phyloP scores from a whole-genome alignment of 2,113 vertebrate species.

The Syngnathus floridae region DNA sequence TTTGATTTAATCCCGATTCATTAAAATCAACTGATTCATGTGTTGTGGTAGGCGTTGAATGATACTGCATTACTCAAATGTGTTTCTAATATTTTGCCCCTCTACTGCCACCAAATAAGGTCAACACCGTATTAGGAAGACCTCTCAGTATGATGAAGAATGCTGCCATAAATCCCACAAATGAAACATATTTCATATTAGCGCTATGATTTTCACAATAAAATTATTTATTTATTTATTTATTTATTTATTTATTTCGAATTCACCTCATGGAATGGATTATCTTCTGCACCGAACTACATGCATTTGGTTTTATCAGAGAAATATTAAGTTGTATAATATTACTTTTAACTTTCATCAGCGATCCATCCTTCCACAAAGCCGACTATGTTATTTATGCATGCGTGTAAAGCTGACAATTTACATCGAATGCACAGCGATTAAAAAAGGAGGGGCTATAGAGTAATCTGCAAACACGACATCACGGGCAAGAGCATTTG shows the following conservation, averaged over 20 bases:
- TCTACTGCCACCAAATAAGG: not conserved
- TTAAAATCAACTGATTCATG: not conserved
- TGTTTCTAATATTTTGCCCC: not conserved
- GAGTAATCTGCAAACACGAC: not conserved
- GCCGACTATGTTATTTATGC: not conserved
- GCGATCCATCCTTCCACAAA: not conserved
- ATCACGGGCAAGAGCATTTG: not conserved
- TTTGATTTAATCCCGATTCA: not conserved
- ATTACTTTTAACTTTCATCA: not conserved
- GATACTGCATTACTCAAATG: not conserved
- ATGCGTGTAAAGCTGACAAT: not conserved
- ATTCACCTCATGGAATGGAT: too few species aligned
- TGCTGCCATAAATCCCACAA: not conserved
- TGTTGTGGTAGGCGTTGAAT: not conserved
- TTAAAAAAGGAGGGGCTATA: slow-evolving; percentile 7
- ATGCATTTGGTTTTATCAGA: not conserved
- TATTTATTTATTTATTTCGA: too few species aligned
- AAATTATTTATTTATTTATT: too few species aligned
- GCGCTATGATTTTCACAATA: too few species aligned
- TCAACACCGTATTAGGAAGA: not conserved
- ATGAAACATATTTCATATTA: not conserved
- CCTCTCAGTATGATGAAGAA: not conserved
- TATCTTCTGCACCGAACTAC: too few species aligned
- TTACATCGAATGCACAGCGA: slow-evolving; percentile 3
- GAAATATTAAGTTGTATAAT: not conserved